Evolutionary conservation across 2,888 invertebrate species (phyloP).

Genomic region (Nebria salina): DNA sequence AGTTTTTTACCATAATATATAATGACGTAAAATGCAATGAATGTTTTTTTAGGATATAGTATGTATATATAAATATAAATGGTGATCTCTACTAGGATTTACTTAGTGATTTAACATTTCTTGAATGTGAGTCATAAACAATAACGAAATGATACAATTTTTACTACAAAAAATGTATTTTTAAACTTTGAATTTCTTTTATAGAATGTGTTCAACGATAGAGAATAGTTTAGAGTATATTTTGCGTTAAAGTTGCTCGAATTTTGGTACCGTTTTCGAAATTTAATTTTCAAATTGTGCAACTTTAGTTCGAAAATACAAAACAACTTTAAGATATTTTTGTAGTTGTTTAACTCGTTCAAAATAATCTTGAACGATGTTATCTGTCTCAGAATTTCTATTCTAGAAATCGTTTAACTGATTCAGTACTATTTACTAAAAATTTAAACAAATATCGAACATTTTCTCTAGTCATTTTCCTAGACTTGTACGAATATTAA

Average conservation of each 20-base stretch:
- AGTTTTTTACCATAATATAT: constrained; percentile 32
- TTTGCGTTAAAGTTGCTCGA: constrained; percentile 2
- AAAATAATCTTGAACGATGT: neutral
- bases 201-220: neutral
- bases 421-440: neutral
- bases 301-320: neutral
- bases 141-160: neutral
- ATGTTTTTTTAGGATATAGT: constrained; percentile 17
- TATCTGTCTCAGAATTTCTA: neutral
- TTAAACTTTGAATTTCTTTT: constrained; percentile 4
- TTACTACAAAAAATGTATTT: constrained; percentile 6
- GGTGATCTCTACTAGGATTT: constrained; percentile 17
- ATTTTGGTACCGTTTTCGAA: neutral
- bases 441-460: neutral
- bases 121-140: constrained; percentile 34
- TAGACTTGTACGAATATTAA: neutral
- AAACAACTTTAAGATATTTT: neutral
- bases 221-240: neutral
- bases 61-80: constrained; percentile 7
- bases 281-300: neutral
- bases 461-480: constrained; percentile 10
- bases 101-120: constrained; percentile 26
- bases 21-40: constrained; percentile 26
- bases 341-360: neutral
- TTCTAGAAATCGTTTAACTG: neutral